Percentiles rank a stretch among this genome's conserved stretches.
Evolutionary conservation across 2,113 vertebrate species (phyloP).

Genomic region (Salvelinus alpinus): DNA sequence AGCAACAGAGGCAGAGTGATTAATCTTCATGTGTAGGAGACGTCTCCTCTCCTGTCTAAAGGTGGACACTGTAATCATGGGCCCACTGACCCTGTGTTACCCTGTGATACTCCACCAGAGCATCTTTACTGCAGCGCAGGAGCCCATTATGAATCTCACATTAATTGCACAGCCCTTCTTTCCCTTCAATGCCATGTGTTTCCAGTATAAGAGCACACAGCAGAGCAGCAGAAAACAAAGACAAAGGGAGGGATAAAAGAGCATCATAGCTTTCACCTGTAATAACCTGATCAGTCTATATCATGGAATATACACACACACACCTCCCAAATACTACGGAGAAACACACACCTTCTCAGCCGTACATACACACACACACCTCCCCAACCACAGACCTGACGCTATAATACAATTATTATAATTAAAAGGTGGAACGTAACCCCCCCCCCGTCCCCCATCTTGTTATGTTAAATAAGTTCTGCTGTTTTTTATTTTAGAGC

Average conservation of each 20-base stretch:
- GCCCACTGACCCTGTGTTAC: slow-evolving; percentile 70
- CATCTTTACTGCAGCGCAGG: slow-evolving; percentile 40
- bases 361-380: neutral
- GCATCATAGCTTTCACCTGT: neutral
- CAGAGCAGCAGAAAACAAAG: slow-evolving; percentile 39
- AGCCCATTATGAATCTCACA: slow-evolving; percentile 55
- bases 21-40: slow-evolving; percentile 73
- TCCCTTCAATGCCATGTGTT: slow-evolving; percentile 21
- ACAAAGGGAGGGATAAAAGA: slow-evolving; percentile 14
- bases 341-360: too few relatives aligned
- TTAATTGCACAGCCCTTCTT: slow-evolving; percentile 41
- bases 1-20: slow-evolving; percentile 56
- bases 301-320: too few relatives aligned
- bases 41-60: slow-evolving; percentile 52
- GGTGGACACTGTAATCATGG: slow-evolving; percentile 78
- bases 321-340: slow-evolving; percentile 24
- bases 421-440: too few relatives aligned
- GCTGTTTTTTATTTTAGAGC: neutral
- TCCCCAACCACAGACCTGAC: slow-evolving; percentile 54
- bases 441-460: too few relatives aligned
- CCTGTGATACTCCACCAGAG: slow-evolving; percentile 55
- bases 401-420: too few relatives aligned
- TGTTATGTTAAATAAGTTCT: neutral
- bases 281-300: too few relatives aligned
- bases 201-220: slow-evolving; percentile 12